A percentile compares a stretch with the other conserved stretches of the same genome.
Evolutionary conservation across 2,113 vertebrate species (phyloP).

Genomic region (Laticauda colubrina): DNA sequence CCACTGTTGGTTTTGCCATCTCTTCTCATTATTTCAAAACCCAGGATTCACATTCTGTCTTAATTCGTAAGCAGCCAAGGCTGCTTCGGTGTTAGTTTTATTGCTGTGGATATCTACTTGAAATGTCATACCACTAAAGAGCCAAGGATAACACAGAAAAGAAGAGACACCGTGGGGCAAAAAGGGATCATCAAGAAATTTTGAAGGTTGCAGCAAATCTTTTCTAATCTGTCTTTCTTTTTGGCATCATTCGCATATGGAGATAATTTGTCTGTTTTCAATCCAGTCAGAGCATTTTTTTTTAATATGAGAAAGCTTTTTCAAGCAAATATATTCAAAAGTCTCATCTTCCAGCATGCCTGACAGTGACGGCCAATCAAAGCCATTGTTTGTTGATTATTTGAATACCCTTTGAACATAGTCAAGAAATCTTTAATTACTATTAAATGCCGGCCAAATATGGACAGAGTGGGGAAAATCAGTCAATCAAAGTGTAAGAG

Average conservation of each 20-base stretch:
- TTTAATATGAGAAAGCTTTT: constrained; percentile 44
- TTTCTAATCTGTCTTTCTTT: constrained; percentile 42
- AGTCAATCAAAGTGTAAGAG: constrained; percentile 50
- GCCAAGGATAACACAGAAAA: constrained; percentile 57
- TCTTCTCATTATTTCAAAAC: constrained; percentile 68
- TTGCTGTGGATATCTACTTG: constrained; percentile 68
- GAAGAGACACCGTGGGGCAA: constrained; percentile 42
- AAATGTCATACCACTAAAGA: constrained; percentile 54
- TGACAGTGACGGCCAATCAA: constrained; percentile 67
- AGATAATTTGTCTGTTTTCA: constrained; percentile 50
- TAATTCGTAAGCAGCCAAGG: constrained; percentile 66
- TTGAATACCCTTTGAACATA: constrained; percentile 53
- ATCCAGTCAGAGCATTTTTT: constrained; percentile 43
- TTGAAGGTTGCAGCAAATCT: constrained; percentile 57
- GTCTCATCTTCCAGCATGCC: constrained; percentile 50
- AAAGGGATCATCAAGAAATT: constrained; percentile 55
- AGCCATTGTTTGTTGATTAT: constrained; percentile 64
- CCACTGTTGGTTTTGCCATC: constrained; percentile 60
- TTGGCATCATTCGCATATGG: constrained; percentile 48
- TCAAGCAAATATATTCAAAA: constrained; percentile 55
- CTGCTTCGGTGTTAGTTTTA: constrained; percentile 58
- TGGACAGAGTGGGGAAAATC: constrained; percentile 25
- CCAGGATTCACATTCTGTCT: constrained; percentile 65
- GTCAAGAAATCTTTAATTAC: constrained; percentile 66
- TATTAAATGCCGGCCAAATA: constrained; percentile 64